Evolutionary conservation across 2,113 vertebrate genomes (phyloP), one percentile per base, ranked within the genome.

Genomic region (Thomomys bottae): DNA sequence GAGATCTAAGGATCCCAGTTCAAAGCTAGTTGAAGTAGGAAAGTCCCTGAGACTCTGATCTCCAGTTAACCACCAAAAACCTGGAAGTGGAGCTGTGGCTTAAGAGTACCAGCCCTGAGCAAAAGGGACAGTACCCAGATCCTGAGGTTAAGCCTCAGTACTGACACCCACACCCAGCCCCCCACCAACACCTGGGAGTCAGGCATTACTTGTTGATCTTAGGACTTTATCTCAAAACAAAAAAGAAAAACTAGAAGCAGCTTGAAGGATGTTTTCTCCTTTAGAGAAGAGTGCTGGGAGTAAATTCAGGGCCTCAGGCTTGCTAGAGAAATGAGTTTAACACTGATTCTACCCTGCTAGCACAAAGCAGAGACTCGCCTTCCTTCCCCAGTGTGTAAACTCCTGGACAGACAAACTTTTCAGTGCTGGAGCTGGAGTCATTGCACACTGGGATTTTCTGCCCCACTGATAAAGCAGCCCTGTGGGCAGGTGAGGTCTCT

Each of bases 401-500:
- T 49, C 57, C n/a, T 23, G 23, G 7, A 26, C 1, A 0, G 18
- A 38, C 23, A 77, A 63, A 81, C 40, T 64, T 77, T 59, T 26
- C 36, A 40, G 32, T n/a, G 54, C 59, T 9, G 40, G 2, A 1
- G 26, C 7, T 3, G 23, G 72, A 57, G 36, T 28, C 64, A 14
- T 21, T 0, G 4, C 34, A 18, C n/a, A 2, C 2, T 4, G 2
- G 5, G 30, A 34, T 21, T 36, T 76, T 45, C 5, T 2, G 0
- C 0, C 38, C 6, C 6, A 20, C 54, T 45, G 49, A 54, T 87
- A 84, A 68, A 88, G 77, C 8, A 12, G 34, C 23, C n/a, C 0
- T 1, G n/a, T 0, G 26, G 7, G 24, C 21, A 8, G 30, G 18
- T 9, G 45, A 72, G 72, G 71, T 83, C 67, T 90, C 49, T 76